Evolutionary conservation across 2,113 vertebrate species (phyloP).

Genomic region (Ctenodactylus gundi): DNA sequence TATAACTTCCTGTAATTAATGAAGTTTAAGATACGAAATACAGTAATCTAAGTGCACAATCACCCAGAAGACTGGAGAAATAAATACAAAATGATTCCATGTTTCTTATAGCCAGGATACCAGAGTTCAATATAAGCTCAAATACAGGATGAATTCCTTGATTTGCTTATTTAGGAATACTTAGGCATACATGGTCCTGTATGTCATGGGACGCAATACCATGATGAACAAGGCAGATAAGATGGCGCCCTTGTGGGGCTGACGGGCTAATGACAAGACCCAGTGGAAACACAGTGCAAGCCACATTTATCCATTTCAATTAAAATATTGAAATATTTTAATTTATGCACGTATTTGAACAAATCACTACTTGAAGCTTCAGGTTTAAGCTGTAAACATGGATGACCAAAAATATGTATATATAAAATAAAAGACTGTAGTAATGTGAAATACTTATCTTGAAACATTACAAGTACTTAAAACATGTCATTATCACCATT

Average conservation of each 20-base stretch:
- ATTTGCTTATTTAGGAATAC: conserved; percentile 30
- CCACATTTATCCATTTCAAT: conserved; percentile 21
- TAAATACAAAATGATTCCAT: conserved; percentile 2
- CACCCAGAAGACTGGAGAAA: conserved; percentile 7
- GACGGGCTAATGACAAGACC: not conserved
- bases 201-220: not conserved
- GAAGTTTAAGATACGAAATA: conserved; percentile 51
- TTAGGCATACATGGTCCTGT: not conserved
- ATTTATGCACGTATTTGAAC: conserved; percentile 20
- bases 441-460: not conserved
- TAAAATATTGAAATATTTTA: no score
- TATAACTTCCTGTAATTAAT: conserved; percentile 45
- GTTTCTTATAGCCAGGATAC: not conserved
- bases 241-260: not conserved
- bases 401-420: no score
- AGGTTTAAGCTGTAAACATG: not conserved
- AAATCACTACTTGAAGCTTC: not conserved
- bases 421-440: not conserved
- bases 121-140: not conserved
- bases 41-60: conserved; percentile 20
- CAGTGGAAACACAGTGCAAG: not conserved
- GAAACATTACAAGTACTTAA: conserved; percentile 15
- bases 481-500: not conserved
- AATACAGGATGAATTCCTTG: conserved; percentile 29
- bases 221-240: not conserved